Conservation (phyloP, 1,140 invertebrate genomes). For the Papilio dardanus region DNA sequence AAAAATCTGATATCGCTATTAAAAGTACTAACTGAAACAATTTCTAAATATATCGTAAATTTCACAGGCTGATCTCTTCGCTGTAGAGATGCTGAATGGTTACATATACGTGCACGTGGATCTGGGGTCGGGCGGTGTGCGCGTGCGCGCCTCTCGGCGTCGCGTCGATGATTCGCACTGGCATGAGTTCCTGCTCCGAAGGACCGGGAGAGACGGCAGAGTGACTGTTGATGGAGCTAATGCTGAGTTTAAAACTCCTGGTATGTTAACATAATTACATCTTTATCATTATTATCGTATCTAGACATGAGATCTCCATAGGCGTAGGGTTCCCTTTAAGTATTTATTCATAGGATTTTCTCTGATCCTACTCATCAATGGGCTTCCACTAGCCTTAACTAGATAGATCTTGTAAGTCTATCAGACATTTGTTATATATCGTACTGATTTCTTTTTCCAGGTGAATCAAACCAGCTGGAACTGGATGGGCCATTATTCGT, state of each 20-base stretch:
- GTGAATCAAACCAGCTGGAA: slow-evolving; percentile 93
- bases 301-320: background rate
- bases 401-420: no score
- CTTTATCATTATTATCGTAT: background rate
- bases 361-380: no score
- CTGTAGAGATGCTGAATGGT: slow-evolving; percentile 96
- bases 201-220: slow-evolving; percentile 91
- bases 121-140: slow-evolving; percentile 94
- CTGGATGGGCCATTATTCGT: slow-evolving; percentile 95
- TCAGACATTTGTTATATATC: no score
- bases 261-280: slow-evolving; percentile 74
- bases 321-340: background rate
- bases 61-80: slow-evolving; percentile 93
- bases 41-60: background rate
- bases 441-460: slow-evolving; percentile 79
- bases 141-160: slow-evolving; percentile 91
- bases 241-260: slow-evolving; percentile 94
- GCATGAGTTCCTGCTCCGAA: slow-evolving; percentile 93
- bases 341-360: no score
- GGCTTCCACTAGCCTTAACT: no score
- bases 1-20: background rate
- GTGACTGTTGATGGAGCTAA: slow-evolving; percentile 95
- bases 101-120: slow-evolving; percentile 96
- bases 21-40: background rate
- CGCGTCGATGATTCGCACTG: slow-evolving; percentile 95